Base-by-base conservation (phyloP, 2,113 vertebrate genomes). In the Brienomyrus brachyistius region DNA sequence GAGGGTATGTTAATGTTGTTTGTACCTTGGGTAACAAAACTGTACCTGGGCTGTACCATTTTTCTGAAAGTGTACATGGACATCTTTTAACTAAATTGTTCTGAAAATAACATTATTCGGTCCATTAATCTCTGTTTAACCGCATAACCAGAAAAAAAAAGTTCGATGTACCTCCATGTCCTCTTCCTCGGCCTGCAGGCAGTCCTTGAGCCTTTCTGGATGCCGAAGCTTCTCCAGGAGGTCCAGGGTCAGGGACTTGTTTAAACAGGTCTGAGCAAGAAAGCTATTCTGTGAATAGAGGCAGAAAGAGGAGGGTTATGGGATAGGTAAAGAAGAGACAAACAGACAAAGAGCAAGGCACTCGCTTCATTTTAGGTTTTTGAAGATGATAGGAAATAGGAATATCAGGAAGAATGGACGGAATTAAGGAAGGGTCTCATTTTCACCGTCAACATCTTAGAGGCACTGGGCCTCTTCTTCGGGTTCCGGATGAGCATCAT, bases 401-500 rank as follows among this genome's bases (percentile, higher is more conserved):
- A 70, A 13, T 27, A 70, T 31, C n/a, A 70, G 27, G 62, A 31
- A 31, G 62, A 70, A 70, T 70, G 50, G 27, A 35, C 17, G 31
- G 19, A 27, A 21, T 48, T 48, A 17, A 45, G 13, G 35, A 70
- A 45, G 47, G 6, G 35, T 15, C 2, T 15, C 1, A 27, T 74
- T 94, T 94, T 96, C 90, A 98, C 97, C 0, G 94, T 94, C 84
- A 98, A 96, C 95, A 98, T 95, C 94, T 98, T 98, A 92, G 94
- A 92, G 62, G 97, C 97, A 0, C 95, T 90, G 0, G 97, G 97
- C 89, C 98, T 96, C 92, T 97, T 98, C 94, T 97, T 98, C 5
- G 97, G 96, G 92, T 95, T 98, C 93, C 97, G 97, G 90, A 97
- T 97, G 89, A 98, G 92, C 91, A 97, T 96, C 90, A 96, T 92